Evolutionary conservation across 2,113 vertebrate species (phyloP), one percentile per base, ranked within the genome.

Genomic region (Lipophrys pholis): DNA sequence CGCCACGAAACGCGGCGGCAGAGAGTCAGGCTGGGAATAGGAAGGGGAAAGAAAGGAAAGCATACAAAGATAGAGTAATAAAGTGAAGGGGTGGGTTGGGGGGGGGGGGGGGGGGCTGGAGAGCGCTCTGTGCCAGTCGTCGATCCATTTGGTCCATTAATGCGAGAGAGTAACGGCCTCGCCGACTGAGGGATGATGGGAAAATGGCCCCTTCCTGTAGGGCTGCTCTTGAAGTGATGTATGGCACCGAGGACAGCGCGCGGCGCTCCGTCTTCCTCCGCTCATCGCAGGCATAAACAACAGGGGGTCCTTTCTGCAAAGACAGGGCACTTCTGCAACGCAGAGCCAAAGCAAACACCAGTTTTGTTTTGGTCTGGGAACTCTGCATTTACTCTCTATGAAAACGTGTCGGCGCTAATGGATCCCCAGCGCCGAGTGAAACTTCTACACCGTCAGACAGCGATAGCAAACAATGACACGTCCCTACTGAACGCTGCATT

Each of bases 131-230:
- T 84, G 89, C 87, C 81, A 86, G 85, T 83, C 79, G 59, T 83
- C 80, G 56, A 76, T 84, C 78, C 85, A 81, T 90, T 89, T 86
- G 80, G 68, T 88, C 81, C 86, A 91, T 90, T 91, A 90, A 88
- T 73, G 88, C 67, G 67, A 30, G 66, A 84, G 76, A 87, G 72
- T 82, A 91, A 91, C 83, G 17, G 85, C 63, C 83, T 87, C 76
- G 8, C 83, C 89, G 87, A 91, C 73, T 85, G 87, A 90, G 76
- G 64, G 81, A 86, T 86, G 88, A 91, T 83, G 89, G 87, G 82
- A 88, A 91, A 92, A 88, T 71, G 72, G 74, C 57, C 72, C 72
- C 62, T 80, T 80, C 72, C 66, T 81, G 55, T 75, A 80, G 82
- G 63, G 79, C 38, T 84, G 79, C 82, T 70, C 85, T 89, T 78